Conservation (phyloP, 2,113 vertebrate genomes). For the Geothlypis trichas region DNA sequence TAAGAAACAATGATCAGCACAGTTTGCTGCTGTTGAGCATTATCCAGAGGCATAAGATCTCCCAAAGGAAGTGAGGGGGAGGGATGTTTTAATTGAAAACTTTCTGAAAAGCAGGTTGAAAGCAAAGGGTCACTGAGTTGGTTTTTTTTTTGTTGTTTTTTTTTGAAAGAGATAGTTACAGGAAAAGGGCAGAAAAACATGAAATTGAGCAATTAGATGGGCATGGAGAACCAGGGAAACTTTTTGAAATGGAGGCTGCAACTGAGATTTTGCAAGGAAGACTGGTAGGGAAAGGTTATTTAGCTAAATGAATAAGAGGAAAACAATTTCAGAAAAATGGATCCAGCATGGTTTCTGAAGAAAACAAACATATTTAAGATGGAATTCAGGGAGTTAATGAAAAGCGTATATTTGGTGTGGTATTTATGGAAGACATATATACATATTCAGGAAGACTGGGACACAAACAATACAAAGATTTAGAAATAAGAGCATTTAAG, state of each 20-base stretch:
- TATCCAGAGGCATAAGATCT: not conserved
- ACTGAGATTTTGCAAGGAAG: not conserved
- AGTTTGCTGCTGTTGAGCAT: not conserved
- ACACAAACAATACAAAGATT: not conserved
- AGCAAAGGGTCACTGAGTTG: not conserved
- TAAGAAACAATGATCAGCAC: fast-evolving
- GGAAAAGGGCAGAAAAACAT: not conserved
- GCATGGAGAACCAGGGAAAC: not conserved
- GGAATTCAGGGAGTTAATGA: not conserved
- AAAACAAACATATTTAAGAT: not conserved
- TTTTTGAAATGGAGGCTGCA: not conserved
- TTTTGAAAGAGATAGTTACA: not conserved
- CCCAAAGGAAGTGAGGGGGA: not conserved
- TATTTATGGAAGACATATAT: not conserved
- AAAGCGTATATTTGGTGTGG: not conserved
- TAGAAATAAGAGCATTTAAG: not conserved
- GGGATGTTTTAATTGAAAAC: not conserved
- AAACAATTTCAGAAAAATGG: not conserved
- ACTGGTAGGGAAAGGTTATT: not conserved
- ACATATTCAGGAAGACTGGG: not conserved
- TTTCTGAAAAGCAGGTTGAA: not conserved
- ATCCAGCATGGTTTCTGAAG: not conserved
- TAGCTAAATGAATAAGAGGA: not conserved
- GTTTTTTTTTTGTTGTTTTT: not conserved
- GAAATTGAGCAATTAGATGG: not conserved